Percentiles rank a stretch among this genome's conserved stretches.
These are phyloP conservation scores for Drosophila bocki DNA, from an alignment of 1,140 invertebrate genomes.

Conservation along the genomic window DNA sequence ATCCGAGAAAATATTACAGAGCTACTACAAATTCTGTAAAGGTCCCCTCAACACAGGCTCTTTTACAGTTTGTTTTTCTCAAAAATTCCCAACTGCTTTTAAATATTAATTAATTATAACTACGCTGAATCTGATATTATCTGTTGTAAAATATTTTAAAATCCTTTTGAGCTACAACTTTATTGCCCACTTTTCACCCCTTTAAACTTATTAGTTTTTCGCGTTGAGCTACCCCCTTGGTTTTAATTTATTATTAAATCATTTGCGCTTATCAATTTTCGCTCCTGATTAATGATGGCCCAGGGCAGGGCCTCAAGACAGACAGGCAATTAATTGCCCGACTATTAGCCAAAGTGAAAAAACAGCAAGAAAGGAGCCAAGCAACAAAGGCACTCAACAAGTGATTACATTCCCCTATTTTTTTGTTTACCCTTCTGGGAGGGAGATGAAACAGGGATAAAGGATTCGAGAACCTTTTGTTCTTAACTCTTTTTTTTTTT, in stretches of 20 bases:
- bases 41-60: too few species aligned
- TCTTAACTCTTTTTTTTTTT: neutral
- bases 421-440: neutral
- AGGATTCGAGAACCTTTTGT: constrained; percentile 13
- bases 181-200: neutral
- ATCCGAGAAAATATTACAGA: too few species aligned
- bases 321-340: constrained; percentile 64
- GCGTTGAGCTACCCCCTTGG: neutral
- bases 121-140: neutral
- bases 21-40: too few species aligned
- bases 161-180: neutral
- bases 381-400: constrained; percentile 45
- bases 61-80: too few species aligned
- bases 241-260: constrained; percentile 49
- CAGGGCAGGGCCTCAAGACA: constrained; percentile 5
- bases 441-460: constrained; percentile 4
- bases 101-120: too few species aligned
- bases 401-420: constrained; percentile 30
- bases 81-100: too few species aligned
- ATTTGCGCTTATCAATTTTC: constrained; percentile 70
- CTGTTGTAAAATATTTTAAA: neutral
- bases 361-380: constrained; percentile 4
- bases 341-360: constrained; percentile 42
- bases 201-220: constrained; percentile 1
- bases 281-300: constrained; percentile 57